phyloP scores from a whole-genome alignment of 2,113 vertebrate species.

The Gobiocypris rarus region DNA sequence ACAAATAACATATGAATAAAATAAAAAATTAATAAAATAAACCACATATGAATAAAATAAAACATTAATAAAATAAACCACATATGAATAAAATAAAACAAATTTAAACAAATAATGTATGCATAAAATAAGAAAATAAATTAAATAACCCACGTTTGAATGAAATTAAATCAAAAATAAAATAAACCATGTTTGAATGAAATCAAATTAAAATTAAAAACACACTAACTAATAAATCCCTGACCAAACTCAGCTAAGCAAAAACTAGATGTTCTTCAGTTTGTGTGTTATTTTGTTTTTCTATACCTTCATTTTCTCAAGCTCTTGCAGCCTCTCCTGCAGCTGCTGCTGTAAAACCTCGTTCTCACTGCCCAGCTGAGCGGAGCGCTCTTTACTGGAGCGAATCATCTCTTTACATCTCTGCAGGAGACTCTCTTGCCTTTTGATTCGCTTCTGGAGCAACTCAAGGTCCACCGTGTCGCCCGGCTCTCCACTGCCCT shows the following conservation, averaged over 20 bases:
- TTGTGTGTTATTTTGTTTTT: background rate
- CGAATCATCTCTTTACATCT: conserved; percentile 85
- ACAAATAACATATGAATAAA: background rate
- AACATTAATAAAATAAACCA: background rate
- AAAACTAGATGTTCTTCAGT: background rate
- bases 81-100: background rate
- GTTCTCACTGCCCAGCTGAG: conserved; percentile 86
- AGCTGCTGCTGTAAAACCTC: conserved; percentile 93
- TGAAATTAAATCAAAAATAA: background rate
- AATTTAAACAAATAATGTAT: background rate
- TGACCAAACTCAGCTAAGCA: background rate
- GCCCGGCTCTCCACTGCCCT: conserved; percentile 71
- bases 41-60: background rate
- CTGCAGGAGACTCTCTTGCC: conserved; percentile 90
- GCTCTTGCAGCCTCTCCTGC: conserved; percentile 91
- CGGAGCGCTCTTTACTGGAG: conserved; percentile 83
- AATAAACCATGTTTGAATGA: background rate
- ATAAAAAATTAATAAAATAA: background rate
- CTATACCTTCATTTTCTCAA: conserved; percentile 94
- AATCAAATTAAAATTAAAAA: background rate
- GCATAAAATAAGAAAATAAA: background rate
- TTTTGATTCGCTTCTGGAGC: conserved; percentile 85
- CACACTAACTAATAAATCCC: background rate
- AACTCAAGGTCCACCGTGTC: conserved; percentile 75
- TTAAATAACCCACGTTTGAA: too few species aligned